Evolutionary conservation across 2,888 invertebrate species (phyloP).

Genomic region (Caenorhabditis drosophilae): DNA sequence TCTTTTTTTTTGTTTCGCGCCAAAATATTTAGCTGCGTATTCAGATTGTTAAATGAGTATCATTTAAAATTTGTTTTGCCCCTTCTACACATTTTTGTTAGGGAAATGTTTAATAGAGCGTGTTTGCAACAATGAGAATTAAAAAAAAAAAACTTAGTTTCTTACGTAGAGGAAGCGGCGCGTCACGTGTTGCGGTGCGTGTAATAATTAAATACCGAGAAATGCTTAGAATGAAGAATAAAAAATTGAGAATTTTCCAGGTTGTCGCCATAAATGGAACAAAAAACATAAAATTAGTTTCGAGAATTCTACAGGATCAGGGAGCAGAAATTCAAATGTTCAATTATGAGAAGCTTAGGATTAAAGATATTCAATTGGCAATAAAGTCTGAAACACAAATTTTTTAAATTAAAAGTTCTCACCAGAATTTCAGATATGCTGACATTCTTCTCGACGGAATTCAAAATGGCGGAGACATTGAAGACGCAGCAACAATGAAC

Average conservation of each 20-base stretch:
- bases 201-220: too few species aligned
- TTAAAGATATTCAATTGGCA: conserved; percentile 9
- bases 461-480: conserved; percentile 27
- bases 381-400: conserved; percentile 6
- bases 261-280: conserved; percentile 15
- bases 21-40: too few species aligned
- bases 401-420: not conserved
- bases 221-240: too few species aligned
- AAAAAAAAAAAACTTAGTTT: too few species aligned
- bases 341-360: not conserved
- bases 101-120: too few species aligned
- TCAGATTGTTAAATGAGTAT: too few species aligned
- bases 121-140: too few species aligned
- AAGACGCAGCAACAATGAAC: conserved; percentile 24
- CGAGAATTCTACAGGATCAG: conserved; percentile 22
- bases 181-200: too few species aligned
- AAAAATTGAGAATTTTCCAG: too few species aligned
- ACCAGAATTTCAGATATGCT: not conserved
- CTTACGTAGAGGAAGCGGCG: too few species aligned
- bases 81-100: not conserved
- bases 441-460: conserved; percentile 30
- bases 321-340: conserved; percentile 24
- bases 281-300: conserved; percentile 13
- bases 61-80: too few species aligned
- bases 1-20: too few species aligned